These are phyloP conservation scores for Catharus fuscescens DNA, from an alignment of 2,113 vertebrate genomes.

Conservation along the genomic window DNA sequence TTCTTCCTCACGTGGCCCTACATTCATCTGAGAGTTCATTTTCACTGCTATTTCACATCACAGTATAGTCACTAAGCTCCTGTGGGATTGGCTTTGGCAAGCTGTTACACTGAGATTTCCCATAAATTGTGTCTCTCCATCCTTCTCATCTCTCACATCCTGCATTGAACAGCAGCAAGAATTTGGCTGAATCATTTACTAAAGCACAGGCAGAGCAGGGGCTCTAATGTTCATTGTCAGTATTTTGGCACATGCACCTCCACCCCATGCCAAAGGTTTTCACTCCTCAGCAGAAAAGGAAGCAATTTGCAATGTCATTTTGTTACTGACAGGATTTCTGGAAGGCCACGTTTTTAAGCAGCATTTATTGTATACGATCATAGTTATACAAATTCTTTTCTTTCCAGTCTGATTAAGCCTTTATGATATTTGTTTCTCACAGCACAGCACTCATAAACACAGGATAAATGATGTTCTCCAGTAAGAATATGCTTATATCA, in stretches of 20 bases:
- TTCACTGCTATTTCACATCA: neutral
- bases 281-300: neutral
- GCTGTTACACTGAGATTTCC: neutral
- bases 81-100: neutral
- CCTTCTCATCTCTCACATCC: neutral
- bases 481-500: neutral
- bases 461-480: neutral
- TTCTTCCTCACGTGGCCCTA: neutral
- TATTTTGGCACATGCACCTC: neutral
- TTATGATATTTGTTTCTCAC: neutral
- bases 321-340: neutral
- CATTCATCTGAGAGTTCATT: neutral
- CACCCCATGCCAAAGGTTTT: neutral
- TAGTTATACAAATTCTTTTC: neutral
- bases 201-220: neutral
- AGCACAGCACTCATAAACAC: neutral
- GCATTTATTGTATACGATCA: neutral
- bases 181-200: neutral
- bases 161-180: neutral
- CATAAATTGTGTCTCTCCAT: neutral
- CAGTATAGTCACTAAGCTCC: neutral
- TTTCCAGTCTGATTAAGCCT: neutral
- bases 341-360: neutral
- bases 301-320: neutral
- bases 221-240: neutral